A percentile compares a stretch with the other conserved stretches of the same genome.
Conservation (phyloP, 2,113 vertebrate genomes). For the Rhinoderma darwinii region DNA sequence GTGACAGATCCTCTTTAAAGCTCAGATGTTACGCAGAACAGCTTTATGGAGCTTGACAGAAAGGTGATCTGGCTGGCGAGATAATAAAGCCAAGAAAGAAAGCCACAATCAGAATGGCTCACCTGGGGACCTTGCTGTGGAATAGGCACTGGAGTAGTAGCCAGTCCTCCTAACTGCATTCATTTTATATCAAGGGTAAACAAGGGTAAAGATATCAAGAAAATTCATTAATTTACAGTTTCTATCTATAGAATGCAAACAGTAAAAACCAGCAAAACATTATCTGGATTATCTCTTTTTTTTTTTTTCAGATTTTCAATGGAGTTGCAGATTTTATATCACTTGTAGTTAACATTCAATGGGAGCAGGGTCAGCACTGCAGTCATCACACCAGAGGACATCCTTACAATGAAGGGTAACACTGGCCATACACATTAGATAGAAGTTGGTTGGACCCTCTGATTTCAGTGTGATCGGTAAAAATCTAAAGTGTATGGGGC, state of each 20-base stretch:
- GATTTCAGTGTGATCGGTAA: not conserved
- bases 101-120: conserved; percentile 75
- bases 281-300: conserved; percentile 10
- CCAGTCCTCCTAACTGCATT: conserved; percentile 85
- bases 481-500: not conserved
- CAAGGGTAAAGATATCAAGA: conserved; percentile 73
- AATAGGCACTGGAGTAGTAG: conserved; percentile 83
- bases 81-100: conserved; percentile 67
- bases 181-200: conserved; percentile 69
- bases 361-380: not conserved
- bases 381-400: not conserved
- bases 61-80: conserved; percentile 64
- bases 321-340: no score
- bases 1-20: no score
- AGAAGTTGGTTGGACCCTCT: not conserved
- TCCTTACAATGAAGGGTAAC: not conserved
- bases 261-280: not conserved
- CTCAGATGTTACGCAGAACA: conserved; percentile 41
- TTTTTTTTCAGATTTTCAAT: no score
- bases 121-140: conserved; percentile 93
- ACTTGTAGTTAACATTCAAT: not conserved
- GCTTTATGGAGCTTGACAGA: conserved; percentile 65
- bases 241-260: not conserved
- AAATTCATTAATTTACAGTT: conserved; percentile 72
- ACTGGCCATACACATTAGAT: no score